Percentiles rank a stretch among this genome's conserved stretches.
Conservation (phyloP, 2,113 vertebrate genomes). For the Potamarius usumacintae region DNA sequence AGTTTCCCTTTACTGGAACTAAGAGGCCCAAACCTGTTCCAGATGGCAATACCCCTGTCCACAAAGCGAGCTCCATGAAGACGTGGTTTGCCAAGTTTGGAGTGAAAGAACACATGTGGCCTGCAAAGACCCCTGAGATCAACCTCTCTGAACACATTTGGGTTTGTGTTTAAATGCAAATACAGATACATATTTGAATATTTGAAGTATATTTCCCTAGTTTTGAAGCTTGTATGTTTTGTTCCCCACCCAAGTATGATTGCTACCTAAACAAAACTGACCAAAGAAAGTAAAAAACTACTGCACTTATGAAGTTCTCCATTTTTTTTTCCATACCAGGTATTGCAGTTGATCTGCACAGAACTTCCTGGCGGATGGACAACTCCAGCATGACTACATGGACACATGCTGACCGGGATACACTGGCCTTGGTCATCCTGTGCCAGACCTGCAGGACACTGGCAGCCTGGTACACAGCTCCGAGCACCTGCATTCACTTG, state of each 20-base stretch:
- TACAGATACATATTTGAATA: not conserved
- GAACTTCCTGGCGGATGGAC: constrained; percentile 65
- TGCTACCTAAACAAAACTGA: not conserved
- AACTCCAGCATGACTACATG: constrained; percentile 72
- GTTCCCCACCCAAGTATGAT: not conserved
- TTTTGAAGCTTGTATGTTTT: not conserved
- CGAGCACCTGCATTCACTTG: constrained; percentile 26
- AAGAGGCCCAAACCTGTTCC: not conserved
- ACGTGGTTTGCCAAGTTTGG: not conserved
- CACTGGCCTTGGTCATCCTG: constrained; percentile 81
- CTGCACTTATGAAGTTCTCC: not conserved
- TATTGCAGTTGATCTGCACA: constrained; percentile 74
- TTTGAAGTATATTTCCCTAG: not conserved
- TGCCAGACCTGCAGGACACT: constrained; percentile 78
- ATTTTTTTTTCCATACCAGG: constrained; percentile 73
- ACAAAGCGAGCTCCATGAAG: not conserved
- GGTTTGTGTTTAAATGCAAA: not conserved
- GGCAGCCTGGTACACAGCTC: constrained; percentile 83
- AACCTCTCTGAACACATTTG: not conserved
- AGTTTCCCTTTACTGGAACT: not conserved
- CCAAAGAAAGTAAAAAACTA: not conserved
- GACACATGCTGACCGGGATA: constrained; percentile 74
- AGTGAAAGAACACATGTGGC: not conserved
- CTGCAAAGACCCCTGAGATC: not conserved
- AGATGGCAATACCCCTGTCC: not conserved